Percentiles rank a stretch among this genome's conserved stretches.
phyloP scores from a whole-genome alignment of 2,888 invertebrate species.

The Pammene fasciana region DNA sequence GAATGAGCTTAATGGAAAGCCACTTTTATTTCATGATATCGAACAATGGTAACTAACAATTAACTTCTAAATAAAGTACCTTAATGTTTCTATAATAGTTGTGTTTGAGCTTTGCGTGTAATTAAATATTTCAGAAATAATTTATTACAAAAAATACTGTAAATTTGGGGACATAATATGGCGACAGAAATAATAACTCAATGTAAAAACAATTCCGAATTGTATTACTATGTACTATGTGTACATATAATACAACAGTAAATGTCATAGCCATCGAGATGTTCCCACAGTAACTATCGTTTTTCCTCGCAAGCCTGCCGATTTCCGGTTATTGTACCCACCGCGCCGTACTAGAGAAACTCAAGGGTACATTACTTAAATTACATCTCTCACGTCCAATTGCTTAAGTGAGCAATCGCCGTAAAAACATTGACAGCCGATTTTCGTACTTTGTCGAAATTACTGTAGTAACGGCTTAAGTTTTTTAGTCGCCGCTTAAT shows the following conservation, averaged over 20 bases:
- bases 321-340: slow-evolving; percentile 45
- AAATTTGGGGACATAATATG: too few species aligned
- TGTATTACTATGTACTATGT: neutral
- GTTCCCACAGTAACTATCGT: slow-evolving; percentile 46
- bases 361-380: slow-evolving; percentile 43
- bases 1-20: too few species aligned
- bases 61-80: too few species aligned
- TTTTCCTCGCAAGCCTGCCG: slow-evolving; percentile 44
- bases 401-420: slow-evolving; percentile 39
- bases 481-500: slow-evolving; percentile 34
- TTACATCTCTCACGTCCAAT: slow-evolving; percentile 44
- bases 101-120: too few species aligned
- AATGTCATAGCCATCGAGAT: slow-evolving; percentile 3
- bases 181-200: too few species aligned
- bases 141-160: too few species aligned
- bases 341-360: slow-evolving; percentile 32
- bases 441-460: slow-evolving; percentile 42
- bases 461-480: slow-evolving; percentile 30
- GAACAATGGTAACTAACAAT: too few species aligned
- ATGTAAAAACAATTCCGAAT: too few species aligned
- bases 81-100: too few species aligned
- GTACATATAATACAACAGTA: slow-evolving; percentile 1
- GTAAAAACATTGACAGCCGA: slow-evolving; percentile 39
- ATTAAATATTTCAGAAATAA: too few species aligned
- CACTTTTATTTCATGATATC: too few species aligned